Base-by-base conservation (phyloP, 1,140 invertebrate species). In the Sycophaga agraensis region DNA sequence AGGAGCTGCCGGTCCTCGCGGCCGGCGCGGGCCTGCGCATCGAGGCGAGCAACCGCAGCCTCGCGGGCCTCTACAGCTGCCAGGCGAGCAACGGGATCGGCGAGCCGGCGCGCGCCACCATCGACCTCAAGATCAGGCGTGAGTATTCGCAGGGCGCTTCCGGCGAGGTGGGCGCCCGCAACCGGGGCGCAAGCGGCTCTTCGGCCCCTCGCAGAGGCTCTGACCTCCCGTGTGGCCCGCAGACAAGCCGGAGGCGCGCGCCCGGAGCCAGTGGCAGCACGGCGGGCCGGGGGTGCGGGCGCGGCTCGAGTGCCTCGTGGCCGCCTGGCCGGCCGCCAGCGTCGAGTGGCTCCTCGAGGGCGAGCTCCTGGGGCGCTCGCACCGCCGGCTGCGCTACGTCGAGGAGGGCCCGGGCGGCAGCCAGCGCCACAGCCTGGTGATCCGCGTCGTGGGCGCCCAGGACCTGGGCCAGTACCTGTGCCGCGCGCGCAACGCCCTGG, bases 391-490 rank as follows among this genome's bases (percentile, higher is more conserved):
- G 26, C 2, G n/a, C n/a, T n/a, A n/a, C n/a, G n/a, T n/a, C n/a
- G n/a, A n/a, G n/a, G n/a, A n/a, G n/a, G n/a, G 31, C 48, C 19
- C 17, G 48, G 48, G 35, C 50, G 2, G 26, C 35, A 12, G 21
- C 28, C 8, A 51, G n/a, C 9, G 35, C 0, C 84, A 92, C 65
- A 83, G 82, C 65, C 73, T 93, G 24, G 82, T 89, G 31, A 87
- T 93, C 58, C 83, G 84, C 43, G 85, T 84, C n/a, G 87, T 91
- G 0, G 82, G 82, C 40, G 77, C 80, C 1, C 8, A 42, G 11
- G 91, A 94, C 74, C 86, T 92, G 57, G 91, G 91, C 0, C 84
- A 85, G 64, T 93, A 93, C 70, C 85, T 87, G 0, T 93, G 91
- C 73, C 82, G 85, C 24, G 91, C 90, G 0, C 84, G 86, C 31